Evolutionary conservation across 1,140 invertebrate species (phyloP), one percentile per base, ranked within the genome.

Genomic region (Drosophila obscura): DNA sequence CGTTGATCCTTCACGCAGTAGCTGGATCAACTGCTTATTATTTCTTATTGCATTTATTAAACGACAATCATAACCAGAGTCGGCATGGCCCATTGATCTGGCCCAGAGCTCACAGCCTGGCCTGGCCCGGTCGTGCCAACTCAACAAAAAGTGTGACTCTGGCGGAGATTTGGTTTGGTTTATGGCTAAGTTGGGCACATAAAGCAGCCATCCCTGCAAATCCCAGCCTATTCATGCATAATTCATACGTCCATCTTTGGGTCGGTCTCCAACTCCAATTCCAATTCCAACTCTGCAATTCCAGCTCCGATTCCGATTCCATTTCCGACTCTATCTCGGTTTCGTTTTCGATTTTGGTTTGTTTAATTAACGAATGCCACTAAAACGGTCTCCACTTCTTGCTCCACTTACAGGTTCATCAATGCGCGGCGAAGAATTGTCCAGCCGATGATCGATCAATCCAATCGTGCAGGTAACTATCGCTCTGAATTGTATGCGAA

Each of bases 371-470:
- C 57, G 22, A 62, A 35, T 50, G 9, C 31, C 13, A 65, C 9
- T 58, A 51, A 46, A 53, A 46, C 45, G 51, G n/a, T 74, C 55
- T 72, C 22, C 2, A 35, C 31, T 13, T 45, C 45, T 74, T 59
- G 90, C 50, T 74, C 63, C 91, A 87, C 94, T 91, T 95, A 64
- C 95, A 97, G 98, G 98, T 99, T 99, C 93, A 99, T 99, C 93
- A 99, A 99, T 93, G 98, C 98, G 91, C 95, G 98, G 93, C 96
- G 98, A 93, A 96, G 98, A 94, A 99, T 99, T 94, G 96, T 99
- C 75, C 98, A 98, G 92, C 97, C 97, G 56, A 97, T 98, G 97
- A 98, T 98, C 91, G 98, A 98, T 94, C 97, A 97, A 94, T 98
- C 97, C 92, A 99, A 99, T 95, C 95, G 98, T 95, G 97, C 98